Percentiles rank a stretch among this genome's conserved stretches.
phyloP scores from a whole-genome alignment of 2,888 invertebrate species.

The Amblyteles armatorius region DNA sequence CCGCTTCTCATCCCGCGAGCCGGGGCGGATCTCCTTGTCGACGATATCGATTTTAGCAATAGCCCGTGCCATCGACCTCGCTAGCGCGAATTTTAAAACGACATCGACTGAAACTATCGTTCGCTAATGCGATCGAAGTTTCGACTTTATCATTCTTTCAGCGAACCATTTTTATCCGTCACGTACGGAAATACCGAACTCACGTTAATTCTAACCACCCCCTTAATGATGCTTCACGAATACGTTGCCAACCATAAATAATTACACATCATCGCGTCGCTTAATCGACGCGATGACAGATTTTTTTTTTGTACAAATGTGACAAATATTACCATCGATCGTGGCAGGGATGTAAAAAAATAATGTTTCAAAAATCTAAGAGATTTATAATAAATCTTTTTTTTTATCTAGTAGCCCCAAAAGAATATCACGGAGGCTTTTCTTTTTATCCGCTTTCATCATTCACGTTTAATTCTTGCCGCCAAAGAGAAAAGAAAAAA shows the following conservation, averaged over 20 bases:
- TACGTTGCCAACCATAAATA: too few species aligned
- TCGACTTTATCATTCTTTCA: not conserved
- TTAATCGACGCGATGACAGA: not conserved
- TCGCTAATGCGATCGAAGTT: not conserved
- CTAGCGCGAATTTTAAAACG: slow-evolving; percentile 40
- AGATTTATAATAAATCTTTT: too few species aligned
- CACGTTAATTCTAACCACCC: too few species aligned
- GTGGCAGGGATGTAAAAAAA: too few species aligned
- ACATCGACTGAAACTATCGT: not conserved
- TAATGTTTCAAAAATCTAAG: too few species aligned
- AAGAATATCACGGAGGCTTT: not conserved
- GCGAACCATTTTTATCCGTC: not conserved
- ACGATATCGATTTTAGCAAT: slow-evolving; percentile 57
- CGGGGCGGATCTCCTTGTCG: slow-evolving; percentile 22
- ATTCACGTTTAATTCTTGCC: slow-evolving; percentile 28
- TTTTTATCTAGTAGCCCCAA: not conserved
- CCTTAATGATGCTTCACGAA: too few species aligned
- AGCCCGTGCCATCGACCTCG: slow-evolving; percentile 51
- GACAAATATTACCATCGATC: not conserved
- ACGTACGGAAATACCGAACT: too few species aligned
- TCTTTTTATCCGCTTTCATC: slow-evolving; percentile 40
- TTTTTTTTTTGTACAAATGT: slow-evolving; percentile 6
- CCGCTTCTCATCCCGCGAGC: slow-evolving; percentile 41
- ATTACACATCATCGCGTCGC: not conserved
- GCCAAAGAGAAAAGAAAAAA: not conserved